Evolutionary conservation across 2,113 vertebrate species (phyloP).

Genomic region (Pygoscelis adeliae): DNA sequence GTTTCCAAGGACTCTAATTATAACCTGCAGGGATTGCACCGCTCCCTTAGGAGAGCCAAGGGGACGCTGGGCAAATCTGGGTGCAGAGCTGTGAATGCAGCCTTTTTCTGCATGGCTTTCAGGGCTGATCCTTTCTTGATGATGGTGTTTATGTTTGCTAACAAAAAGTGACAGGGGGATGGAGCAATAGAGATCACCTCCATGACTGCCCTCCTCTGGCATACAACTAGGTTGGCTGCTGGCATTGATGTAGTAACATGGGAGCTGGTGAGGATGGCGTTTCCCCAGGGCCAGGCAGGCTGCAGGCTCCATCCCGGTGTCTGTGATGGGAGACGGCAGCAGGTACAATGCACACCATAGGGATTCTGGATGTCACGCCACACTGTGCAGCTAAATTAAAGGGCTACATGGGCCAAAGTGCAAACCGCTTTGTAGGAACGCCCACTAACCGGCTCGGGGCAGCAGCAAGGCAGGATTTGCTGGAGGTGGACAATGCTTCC

Average conservation of each 20-base stretch:
- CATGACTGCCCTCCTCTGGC: neutral
- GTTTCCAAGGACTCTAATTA: neutral
- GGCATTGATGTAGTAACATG: accelerated
- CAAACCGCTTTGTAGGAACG: neutral
- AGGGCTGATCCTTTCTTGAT: neutral
- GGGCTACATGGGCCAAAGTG: neutral
- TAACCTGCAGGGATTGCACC: neutral
- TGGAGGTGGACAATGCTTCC: neutral
- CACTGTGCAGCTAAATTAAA: neutral
- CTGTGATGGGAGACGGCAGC: neutral
- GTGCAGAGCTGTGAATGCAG: neutral
- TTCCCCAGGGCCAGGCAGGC: neutral
- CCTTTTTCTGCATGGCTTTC: neutral
- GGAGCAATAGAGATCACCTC: neutral
- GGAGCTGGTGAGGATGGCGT: accelerated
- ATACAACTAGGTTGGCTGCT: neutral
- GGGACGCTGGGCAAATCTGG: neutral
- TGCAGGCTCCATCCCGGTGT: accelerated
- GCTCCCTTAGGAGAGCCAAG: neutral
- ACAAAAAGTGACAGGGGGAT: neutral
- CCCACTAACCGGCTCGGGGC: accelerated
- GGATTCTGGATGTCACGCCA: neutral
- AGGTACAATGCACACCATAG: neutral
- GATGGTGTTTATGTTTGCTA: neutral
- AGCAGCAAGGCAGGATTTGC: neutral